These are phyloP conservation scores for Podotricha telesiphe DNA, from an alignment of 2,888 invertebrate genomes.

Conservation along the genomic window DNA sequence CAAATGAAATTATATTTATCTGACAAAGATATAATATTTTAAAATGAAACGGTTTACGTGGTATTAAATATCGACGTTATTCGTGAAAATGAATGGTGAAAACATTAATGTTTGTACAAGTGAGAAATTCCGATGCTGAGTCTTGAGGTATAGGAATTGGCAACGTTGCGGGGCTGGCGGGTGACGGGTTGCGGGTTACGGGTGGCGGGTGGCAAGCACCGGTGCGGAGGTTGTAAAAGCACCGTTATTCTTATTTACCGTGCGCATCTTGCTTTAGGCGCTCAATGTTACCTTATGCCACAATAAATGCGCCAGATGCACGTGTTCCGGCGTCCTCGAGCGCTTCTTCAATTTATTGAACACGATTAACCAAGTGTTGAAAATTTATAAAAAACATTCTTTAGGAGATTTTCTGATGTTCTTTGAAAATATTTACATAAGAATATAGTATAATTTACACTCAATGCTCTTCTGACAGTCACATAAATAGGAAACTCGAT, in stretches of 20 bases:
- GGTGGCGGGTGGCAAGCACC: constrained; percentile 59
- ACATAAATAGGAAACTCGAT: too few relatives aligned
- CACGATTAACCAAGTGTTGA: constrained; percentile 16
- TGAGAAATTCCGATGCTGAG: constrained; percentile 79
- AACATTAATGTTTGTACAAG: constrained; percentile 72
- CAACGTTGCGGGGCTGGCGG: constrained; percentile 70
- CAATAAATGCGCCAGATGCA: constrained; percentile 49
- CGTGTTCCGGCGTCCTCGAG: constrained; percentile 40
- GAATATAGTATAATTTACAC: too few relatives aligned
- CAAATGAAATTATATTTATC: too few relatives aligned
- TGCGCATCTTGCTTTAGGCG: constrained; percentile 77
- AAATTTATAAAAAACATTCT: neutral
- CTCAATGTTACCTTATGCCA: constrained; percentile 66
- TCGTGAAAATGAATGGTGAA: constrained; percentile 63
- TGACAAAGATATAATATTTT: neutral
- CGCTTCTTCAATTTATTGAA: constrained; percentile 42
- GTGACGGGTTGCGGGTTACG: constrained; percentile 52
- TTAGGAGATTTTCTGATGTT: too few relatives aligned
- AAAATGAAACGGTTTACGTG: constrained; percentile 38
- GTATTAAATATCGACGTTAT: constrained; percentile 44
- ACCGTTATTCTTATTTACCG: constrained; percentile 82
- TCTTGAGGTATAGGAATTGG: constrained; percentile 80
- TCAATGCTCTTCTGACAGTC: too few relatives aligned
- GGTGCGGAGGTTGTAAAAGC: constrained; percentile 75
- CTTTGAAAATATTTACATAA: too few relatives aligned